Evolutionary conservation across 2,113 vertebrate genomes (phyloP), one percentile per base, ranked within the genome.

Genomic region (Egretta garzetta): DNA sequence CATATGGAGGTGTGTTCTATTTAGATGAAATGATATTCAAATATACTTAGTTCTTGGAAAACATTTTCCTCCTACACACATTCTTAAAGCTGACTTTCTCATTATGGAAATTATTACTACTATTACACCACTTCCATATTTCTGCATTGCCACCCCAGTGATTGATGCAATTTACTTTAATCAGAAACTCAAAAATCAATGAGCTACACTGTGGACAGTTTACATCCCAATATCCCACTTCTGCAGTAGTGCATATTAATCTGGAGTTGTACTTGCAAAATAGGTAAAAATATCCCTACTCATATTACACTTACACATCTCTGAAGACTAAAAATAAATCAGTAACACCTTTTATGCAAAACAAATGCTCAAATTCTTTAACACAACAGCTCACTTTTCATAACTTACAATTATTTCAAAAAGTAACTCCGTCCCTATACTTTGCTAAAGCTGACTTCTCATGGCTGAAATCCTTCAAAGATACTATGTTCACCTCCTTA

Each of bases 21-120:
- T 91, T 84, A 92, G 41, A 82, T 77, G 27, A 96, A 81, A 77
- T 88, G 19, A 82, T 88, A 96, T 72, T 87, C 49, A 85, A 94
- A 90, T 74, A 82, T n/a, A 86, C 53, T 67, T 94, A 94, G 75
- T 96, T 97, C 84, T 92, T 95, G 53, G 91, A 95, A 95, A 96
- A 97, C 68, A 90, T 86, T 35, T 94, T 92, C 92, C 71, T 95
- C 92, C 95, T 77, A 97, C 96, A 81, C 76, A 96, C 39, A 79
- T 92, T 91, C 76, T 95, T 93, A 81, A 93, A 79, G 62, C 14
- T 87, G 64, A 90, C 52, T 83, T 91, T 82, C 93, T 91, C 75
- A 89, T 86, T 90, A 87, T 72, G 80, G 86, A 96, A 97, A 96
- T 94, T 18, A 96, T 89, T 91, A 86, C n/a, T 66, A 89, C 68